Base-by-base conservation (phyloP, 1,140 invertebrate species). In the Mizuhopecten yessoensis region DNA sequence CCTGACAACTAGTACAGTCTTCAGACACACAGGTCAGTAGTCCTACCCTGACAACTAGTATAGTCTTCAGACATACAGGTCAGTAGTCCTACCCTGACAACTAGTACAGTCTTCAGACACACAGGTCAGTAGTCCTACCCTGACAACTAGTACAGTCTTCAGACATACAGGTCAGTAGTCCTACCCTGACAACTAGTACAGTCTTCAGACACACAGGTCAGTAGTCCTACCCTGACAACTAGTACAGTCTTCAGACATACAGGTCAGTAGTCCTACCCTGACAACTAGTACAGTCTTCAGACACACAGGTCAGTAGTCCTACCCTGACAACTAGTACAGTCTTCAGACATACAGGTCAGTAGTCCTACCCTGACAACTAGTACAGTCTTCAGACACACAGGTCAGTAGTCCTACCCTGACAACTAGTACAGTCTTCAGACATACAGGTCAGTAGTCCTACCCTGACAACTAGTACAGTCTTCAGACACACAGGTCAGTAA, bases 381-480 rank as follows among this genome's bases (percentile, higher is more conserved):
- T 75, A n/a, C 57, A 75, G n/a, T 75, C 90, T 7, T 42, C 92
- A 17, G 88, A 75, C 20, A 92, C 92, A 42, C 92, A 93, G 88
- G 92, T 90, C 34, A 88, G 88, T 45, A n/a, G n/a, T n/a, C n/a
- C n/a, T n/a, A n/a, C n/a, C n/a, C n/a, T n/a, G n/a, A n/a, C n/a
- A 75, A 75, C 57, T 29, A 75, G 57, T 75, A n/a, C 57, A 75
- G n/a, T 75, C 90, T 7, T 42, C 92, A 17, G 88, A 75, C 20
- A 92, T 91, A 42, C 92, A 93, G 88, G 92, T 90, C 34, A 88
- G 88, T 45, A n/a, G n/a, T n/a, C n/a, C n/a, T n/a, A n/a, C n/a
- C n/a, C n/a, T n/a, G n/a, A n/a, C n/a, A 75, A 75, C 57, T 29
- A 75, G 57, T 75, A n/a, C 57, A 75, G n/a, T 75, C 90, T 7